Conservation (phyloP, 2,113 vertebrate species). For the Actenoides hombroni region DNA sequence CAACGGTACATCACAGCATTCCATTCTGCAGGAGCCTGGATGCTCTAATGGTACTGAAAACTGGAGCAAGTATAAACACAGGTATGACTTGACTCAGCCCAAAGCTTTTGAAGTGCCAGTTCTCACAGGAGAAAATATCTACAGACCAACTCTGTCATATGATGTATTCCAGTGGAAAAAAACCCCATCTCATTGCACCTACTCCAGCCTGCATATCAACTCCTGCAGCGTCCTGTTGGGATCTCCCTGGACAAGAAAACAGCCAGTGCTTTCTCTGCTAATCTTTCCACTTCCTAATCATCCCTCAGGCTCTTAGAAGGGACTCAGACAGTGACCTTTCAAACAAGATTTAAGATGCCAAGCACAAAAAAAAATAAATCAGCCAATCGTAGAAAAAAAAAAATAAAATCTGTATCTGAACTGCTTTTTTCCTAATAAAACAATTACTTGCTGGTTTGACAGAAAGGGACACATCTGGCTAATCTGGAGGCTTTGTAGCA, state of each 20-base stretch:
- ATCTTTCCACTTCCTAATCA: background rate
- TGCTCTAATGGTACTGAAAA: background rate
- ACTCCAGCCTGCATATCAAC: background rate
- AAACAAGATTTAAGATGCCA: background rate
- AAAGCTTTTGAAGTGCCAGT: background rate
- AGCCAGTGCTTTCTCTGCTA: background rate
- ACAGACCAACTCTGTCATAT: background rate
- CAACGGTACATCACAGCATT: background rate
- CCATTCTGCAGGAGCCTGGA: background rate
- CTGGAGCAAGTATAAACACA: background rate
- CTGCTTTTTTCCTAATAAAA: background rate
- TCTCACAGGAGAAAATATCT: background rate
- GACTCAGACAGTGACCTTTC: background rate
- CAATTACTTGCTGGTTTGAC: background rate
- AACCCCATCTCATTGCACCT: background rate
- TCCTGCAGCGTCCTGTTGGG: rapidly evolving
- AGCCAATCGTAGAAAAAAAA: background rate
- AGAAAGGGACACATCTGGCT: background rate
- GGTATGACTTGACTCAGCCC: background rate
- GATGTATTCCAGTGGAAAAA: background rate
- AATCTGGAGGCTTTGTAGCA: background rate
- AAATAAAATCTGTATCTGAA: background rate
- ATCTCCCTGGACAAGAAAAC: background rate
- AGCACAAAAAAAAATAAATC: background rate
- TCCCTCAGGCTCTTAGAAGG: background rate